phyloP scores from a whole-genome alignment of 2,797 vertebrate genomes.

The Galaxias olidus region DNA sequence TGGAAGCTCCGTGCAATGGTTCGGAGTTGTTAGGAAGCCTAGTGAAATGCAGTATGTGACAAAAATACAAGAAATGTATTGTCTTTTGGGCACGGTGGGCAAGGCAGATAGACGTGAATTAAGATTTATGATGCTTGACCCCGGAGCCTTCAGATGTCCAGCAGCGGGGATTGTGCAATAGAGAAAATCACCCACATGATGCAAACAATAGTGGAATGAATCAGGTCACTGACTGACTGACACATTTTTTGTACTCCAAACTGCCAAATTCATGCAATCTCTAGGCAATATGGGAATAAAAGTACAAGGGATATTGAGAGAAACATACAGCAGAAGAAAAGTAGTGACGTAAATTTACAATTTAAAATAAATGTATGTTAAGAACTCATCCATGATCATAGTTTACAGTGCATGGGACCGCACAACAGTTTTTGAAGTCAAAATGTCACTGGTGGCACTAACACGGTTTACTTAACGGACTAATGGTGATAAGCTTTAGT shows the following conservation, averaged over 20 bases:
- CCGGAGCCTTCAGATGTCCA: conserved; percentile 18
- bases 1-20: no score
- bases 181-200: conserved; percentile 55
- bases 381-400: no score
- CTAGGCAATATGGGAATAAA: conserved; percentile 22
- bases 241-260: conserved; percentile 62
- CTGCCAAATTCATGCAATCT: conserved; percentile 61
- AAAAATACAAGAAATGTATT: no score
- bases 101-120: conserved; percentile 15
- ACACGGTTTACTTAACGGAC: no score
- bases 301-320: background rate
- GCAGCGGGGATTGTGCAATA: conserved; percentile 43
- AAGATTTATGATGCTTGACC: conserved; percentile 28
- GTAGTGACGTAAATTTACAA: no score
- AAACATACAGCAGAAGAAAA: background rate
- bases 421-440: no score
- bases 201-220: conserved; percentile 57
- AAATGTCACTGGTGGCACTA: no score
- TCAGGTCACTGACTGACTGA: conserved; percentile 70
- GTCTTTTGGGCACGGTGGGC: background rate
- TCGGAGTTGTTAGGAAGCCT: no score
- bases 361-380: no score
- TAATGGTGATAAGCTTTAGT: no score
- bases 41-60: no score
- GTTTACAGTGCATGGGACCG: no score